A percentile compares a stretch with the other conserved stretches of the same genome.
phyloP scores from a whole-genome alignment of 2,113 vertebrate species.

The Sebastes schlegelii region DNA sequence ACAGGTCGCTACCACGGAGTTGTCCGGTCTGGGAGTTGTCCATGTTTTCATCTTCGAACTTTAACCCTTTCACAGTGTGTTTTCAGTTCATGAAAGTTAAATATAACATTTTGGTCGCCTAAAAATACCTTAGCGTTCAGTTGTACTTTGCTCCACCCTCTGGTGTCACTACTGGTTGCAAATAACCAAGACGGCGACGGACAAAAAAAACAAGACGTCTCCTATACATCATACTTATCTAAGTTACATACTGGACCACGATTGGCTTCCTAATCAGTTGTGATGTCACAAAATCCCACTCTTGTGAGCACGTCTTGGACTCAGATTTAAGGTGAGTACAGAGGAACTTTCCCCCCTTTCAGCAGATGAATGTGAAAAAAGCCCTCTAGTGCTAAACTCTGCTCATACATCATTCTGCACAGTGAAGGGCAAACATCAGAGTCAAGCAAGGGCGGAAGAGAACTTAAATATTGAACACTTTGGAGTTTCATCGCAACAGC shows the following conservation, averaged over 20 bases:
- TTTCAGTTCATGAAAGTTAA: too few species aligned
- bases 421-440: slow-evolving; percentile 28
- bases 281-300: not conserved
- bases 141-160: too few species aligned
- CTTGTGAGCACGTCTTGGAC: not conserved
- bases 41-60: too few species aligned
- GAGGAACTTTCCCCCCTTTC: slow-evolving; percentile 1
- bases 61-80: too few species aligned
- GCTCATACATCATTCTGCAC: slow-evolving; percentile 8
- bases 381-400: not conserved
- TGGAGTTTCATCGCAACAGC: not conserved
- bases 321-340: not conserved
- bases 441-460: not conserved
- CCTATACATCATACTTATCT: not conserved
- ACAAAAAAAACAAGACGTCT: not conserved
- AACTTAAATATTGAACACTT: not conserved
- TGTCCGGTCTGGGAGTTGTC: too few species aligned
- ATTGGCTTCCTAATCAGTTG: not conserved
- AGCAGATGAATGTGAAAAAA: slow-evolving; percentile 4
- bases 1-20: too few species aligned
- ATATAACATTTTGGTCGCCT: too few species aligned
- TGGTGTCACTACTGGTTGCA: too few species aligned
- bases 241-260: not conserved
- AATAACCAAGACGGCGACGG: too few species aligned
- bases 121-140: too few species aligned